Evolutionary conservation across 2,888 invertebrate genomes (phyloP).

Genomic region (Nebria salina): DNA sequence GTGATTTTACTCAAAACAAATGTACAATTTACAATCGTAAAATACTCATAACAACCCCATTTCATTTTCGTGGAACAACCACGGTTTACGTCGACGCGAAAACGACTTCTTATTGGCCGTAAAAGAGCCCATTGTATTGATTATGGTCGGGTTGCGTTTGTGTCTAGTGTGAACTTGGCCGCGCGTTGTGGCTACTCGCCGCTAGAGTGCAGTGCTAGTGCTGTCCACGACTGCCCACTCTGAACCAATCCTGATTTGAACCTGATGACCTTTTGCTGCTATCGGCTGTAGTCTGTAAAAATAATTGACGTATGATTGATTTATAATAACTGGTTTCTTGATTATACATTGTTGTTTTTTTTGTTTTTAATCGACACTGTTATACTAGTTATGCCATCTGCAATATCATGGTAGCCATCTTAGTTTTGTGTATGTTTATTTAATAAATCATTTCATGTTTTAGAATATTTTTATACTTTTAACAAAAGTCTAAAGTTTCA

Average conservation of each 20-base stretch:
- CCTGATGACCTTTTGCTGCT: slow-evolving; percentile 31
- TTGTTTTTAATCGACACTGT: background rate
- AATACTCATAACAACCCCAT: slow-evolving; percentile 44
- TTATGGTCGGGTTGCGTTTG: slow-evolving; percentile 55
- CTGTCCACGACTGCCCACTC: background rate
- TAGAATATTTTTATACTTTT: too few relatives aligned
- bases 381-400: background rate
- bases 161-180: slow-evolving; percentile 38
- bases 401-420: background rate
- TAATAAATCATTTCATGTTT: too few relatives aligned
- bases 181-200: slow-evolving; percentile 50
- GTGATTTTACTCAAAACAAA: slow-evolving; percentile 29
- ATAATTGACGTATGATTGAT: slow-evolving; percentile 42
- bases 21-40: slow-evolving; percentile 35
- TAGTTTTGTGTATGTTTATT: too few relatives aligned
- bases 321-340: slow-evolving; percentile 41
- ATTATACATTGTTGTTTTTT: slow-evolving; percentile 9
- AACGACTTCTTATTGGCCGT: slow-evolving; percentile 63
- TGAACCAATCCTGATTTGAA: slow-evolving; percentile 18
- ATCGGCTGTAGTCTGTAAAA: slow-evolving; percentile 36
- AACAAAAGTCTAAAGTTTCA: too few relatives aligned
- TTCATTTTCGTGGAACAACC: slow-evolving; percentile 28
- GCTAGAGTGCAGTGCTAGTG: slow-evolving; percentile 54
- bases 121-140: slow-evolving; percentile 64
- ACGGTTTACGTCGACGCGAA: slow-evolving; percentile 54